Evolutionary conservation across 2,888 invertebrate species (phyloP), one percentile per base, ranked within the genome.

Genomic region (Xylota segnis): DNA sequence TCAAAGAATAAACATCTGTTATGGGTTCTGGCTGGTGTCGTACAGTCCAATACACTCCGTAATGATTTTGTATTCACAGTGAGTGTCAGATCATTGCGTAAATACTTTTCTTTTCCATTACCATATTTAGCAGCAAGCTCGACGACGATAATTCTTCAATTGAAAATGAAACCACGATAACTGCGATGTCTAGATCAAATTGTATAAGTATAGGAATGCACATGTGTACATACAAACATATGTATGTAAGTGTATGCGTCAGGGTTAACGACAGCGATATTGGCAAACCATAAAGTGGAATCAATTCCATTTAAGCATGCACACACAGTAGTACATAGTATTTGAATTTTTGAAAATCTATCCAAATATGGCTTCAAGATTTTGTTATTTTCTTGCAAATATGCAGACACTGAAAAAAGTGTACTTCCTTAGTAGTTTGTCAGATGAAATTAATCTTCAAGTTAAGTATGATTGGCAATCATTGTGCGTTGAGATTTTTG

Each of bases 71-170:
- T 61, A 75, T 81, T 81, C 66, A 63, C 59, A 52, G n/a, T 37
- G 34, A 52, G 81, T 56, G 29, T 54, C 81, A 40, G 27, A 61
- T 75, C 27, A 68, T 75, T 75, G 75, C 66, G 68, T 68, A 47
- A 61, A 79, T 54, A 68, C 75, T 81, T 81, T 81, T 81, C 74
- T 81, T 81, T 81, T 81, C 34, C 79, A 81, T 52, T 43, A 29
- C 79, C 79, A 66, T 74, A 81, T 81, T 66, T 52, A 81, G 79
- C 40, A 74, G 14, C 63, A 50, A 43, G 29, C 59, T 75, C 3
- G 34, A 2, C 74, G 59, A 23, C 52, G 32, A 66, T 40, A 59
- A 74, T 66, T 74, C 50, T 65, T 72, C 58, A 74, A 74, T 65
- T 74, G 79, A 79, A 79, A 79, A 74, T 50, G 72, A 79, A 79